Percentiles rank a stretch among this genome's conserved stretches.
These are phyloP conservation scores for Megalops cyprinoides DNA, from an alignment of 2,797 vertebrate species.

Conservation along the genomic window DNA sequence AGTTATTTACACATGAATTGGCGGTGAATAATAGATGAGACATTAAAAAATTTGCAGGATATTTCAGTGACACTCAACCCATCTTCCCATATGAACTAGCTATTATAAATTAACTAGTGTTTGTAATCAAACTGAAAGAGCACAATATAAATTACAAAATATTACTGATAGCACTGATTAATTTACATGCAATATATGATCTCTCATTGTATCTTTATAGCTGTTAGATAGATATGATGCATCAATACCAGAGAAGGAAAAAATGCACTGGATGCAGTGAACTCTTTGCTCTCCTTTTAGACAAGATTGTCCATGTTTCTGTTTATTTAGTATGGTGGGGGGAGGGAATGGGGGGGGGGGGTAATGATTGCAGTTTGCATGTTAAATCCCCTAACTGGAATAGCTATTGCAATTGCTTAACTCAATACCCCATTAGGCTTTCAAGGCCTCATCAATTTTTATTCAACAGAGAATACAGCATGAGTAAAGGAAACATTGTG, in stretches of 20 bases:
- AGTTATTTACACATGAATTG: conserved; percentile 68
- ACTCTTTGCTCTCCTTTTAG: conserved; percentile 3
- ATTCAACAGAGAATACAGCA: conserved; percentile 41
- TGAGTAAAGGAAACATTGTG: conserved; percentile 37
- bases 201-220: conserved; percentile 44
- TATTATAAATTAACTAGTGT: conserved; percentile 66
- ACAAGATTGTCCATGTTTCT: conserved; percentile 23
- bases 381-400: conserved; percentile 39
- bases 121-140: conserved; percentile 70
- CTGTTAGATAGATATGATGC: conserved; percentile 32
- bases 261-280: background rate
- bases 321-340: conserved; percentile 44
- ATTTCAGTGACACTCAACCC: conserved; percentile 74
- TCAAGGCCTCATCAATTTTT: conserved; percentile 52
- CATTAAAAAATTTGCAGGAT: conserved; percentile 71
- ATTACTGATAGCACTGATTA: conserved; percentile 60
- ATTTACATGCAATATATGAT: conserved; percentile 48
- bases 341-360: conserved; percentile 51
- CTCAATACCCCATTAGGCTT: conserved; percentile 49
- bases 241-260: conserved; percentile 14
- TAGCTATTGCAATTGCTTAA: conserved; percentile 32
- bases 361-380: conserved; percentile 43
- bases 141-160: conserved; percentile 75
- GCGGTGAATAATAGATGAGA: conserved; percentile 74
- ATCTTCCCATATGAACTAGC: conserved; percentile 50